Base-by-base conservation (phyloP, 2,797 vertebrate species). In the Taeniopygia guttata region DNA sequence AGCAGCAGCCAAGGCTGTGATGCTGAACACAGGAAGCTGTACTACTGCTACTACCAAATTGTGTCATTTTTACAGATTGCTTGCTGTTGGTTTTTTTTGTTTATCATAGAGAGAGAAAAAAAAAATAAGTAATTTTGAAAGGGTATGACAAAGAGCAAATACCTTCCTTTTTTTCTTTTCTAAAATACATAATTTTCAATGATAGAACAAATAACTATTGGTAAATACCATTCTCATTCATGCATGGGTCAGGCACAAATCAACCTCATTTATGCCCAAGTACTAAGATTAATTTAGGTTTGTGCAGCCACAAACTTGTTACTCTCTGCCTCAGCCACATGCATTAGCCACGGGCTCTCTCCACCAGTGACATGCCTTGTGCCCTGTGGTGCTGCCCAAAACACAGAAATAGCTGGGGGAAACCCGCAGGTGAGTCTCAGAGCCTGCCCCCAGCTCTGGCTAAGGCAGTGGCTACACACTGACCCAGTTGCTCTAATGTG, bases 361-460 rank as follows among this genome's bases (percentile, higher is more conserved):
- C 29, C 12, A 10, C 8, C 9, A 21, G 18, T 26, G 83, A 38
- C 76, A 15, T 7, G 1, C 52, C 55, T n/a, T 0, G 1, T 10
- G 62, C 30, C 29, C 64, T n/a, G 25, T 0, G 4, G 42, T 59
- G 77, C 77, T 82, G 73, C 43, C 59, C 18, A 11, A 3, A 13
- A 67, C 43, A 16, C 4, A 29, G 55, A 52, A 90, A 46, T 12
- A 84, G 23, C 77, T 54, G 70, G 42, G 5, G 34, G 5, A 86
- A 59, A 45, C 59, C 67, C 66, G 22, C 1, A 4, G 58, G 59
- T 0, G 6, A 63, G 27, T 49, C n/a, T 45, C 58, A 62, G 52
- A 94, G 80, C 69, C 68, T 69, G 30, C 3, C 2, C 21, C 9
- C 6, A 42, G 73, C 73, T 76, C 68, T 40, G 73, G 69, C 77